Evolutionary conservation across 2,888 invertebrate species (phyloP), one percentile per base, ranked within the genome.

Genomic region (Drosophila borborema): DNA sequence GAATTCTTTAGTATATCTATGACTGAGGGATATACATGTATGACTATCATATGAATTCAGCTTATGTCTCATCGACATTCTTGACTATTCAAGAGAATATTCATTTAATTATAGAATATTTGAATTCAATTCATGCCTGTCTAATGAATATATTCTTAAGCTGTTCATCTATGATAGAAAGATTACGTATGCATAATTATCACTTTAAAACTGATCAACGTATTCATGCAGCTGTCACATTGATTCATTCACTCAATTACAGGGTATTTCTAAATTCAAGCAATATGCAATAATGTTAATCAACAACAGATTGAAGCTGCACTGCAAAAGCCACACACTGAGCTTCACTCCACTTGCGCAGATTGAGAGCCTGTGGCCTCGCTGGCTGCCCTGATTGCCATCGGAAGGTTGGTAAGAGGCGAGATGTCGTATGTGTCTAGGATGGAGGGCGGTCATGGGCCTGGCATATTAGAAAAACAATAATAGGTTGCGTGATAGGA

Each of bases 401-500:
- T 16, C 23, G 46, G 46, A 46, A 6, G 34, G 34, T 34, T 34
- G 10, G 46, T 23, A 0, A 9, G 23, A 3, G 45, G 1, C 10
- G 5, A 23, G 28, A 28, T 2, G 28, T 28, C 28, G 28, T 45
- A 5, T 5, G 5, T 34, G 20, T 28, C 14, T 46, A 14, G 14
- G 18, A 4, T 4, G 12, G 14, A 10, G 36, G 10, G 23, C 2
- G 23, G 28, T 28, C 28, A 28, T 28, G 28, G 36, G 20, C 18
- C 34, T 34, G 28, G 12, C 53, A 74, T 72, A 77, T 81, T 73
- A 60, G 80, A 66, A 77, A 83, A 75, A 83, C 74, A 84, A 86
- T 86, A 86, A 83, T 83, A 68, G 55, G 56, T 68, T 82, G 68
- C 79, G 63, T 68, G 72, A 61, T 77, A 73, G 81, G 83, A 81